Percentiles rank a stretch among this genome's conserved stretches.
Conservation (phyloP, 2,113 vertebrate species). For the mouse (Mus musculus) region DNA sequence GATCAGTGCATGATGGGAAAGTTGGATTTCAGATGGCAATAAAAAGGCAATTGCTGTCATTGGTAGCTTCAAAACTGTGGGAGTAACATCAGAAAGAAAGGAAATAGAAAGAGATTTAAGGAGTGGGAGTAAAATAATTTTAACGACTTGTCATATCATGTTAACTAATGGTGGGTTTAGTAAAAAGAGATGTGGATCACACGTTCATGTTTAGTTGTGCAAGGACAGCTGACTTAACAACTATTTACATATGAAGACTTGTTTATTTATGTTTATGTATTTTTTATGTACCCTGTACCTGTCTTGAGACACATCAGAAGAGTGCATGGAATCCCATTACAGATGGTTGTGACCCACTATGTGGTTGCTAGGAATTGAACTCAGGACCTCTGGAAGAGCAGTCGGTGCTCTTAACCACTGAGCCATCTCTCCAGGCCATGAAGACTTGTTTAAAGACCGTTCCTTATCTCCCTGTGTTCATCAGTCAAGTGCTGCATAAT, state of each 20-base stretch:
- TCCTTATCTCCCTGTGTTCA: not conserved
- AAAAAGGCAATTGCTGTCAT: not conserved
- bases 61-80: too few species aligned
- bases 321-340: too few species aligned
- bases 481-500: not conserved
- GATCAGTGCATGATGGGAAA: not conserved
- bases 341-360: too few species aligned
- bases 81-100: not conserved
- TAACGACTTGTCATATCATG: not conserved
- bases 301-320: too few species aligned
- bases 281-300: too few species aligned
- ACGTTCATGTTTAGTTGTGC: not conserved
- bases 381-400: too few species aligned
- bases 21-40: not conserved
- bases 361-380: too few species aligned
- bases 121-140: not conserved
- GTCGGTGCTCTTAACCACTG: too few species aligned
- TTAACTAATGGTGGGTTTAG: not conserved
- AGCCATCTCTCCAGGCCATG: not conserved
- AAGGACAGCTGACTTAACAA: not conserved
- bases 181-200: not conserved
- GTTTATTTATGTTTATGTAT: too few species aligned
- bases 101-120: not conserved
- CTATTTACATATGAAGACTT: not conserved
- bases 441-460: not conserved